Evolutionary conservation across 2,113 vertebrate species (phyloP), one percentile per base, ranked within the genome.

Genomic region (Taurulus bubalis): DNA sequence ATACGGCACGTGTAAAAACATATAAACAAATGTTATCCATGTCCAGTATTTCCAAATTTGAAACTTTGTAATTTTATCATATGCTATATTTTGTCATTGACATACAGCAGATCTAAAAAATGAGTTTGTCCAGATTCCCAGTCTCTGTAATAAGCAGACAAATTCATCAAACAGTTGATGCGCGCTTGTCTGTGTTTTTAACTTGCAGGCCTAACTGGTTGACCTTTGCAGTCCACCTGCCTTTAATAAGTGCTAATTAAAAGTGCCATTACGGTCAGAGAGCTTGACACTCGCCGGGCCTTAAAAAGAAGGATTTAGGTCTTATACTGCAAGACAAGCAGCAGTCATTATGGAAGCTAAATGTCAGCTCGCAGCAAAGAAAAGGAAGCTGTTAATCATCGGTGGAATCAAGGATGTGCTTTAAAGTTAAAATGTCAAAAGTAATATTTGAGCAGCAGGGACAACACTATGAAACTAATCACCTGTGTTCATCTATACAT

Each of bases 221-320:
- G 90, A 89, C 92, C 90, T 93, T 89, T 90, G 66, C 82, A 76
- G 68, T 83, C 85, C 87, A 85, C 69, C 87, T 86, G 80, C 69
- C 84, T 89, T 91, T 92, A 90, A 92, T 90, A 91, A 84, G 85
- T 73, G 82, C 85, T 91, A 92, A 93, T 92, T 91, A 89, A 91
- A 90, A 89, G 89, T 79, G 71, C 78, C 84, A 83, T 89, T 85
- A 77, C 42, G 86, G 90, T 91, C 89, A 87, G 88, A 85, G 87
- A 79, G 82, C 85, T 51, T 32, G 12, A 62, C 86, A 51, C 92
- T 91, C 64, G 0, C 28, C 38, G 47, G 79, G 56, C 75, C 83
- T 91, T 77, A 86, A 90, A 90, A 45, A 76, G 68, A n/a, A 72
- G 47, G 75, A 84, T 83, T 76, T 53, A 6, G 67, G 82, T 87